Percentiles rank a stretch among this genome's conserved stretches.
Conservation (phyloP, 2,797 vertebrate genomes). For the Morus bassanus region DNA sequence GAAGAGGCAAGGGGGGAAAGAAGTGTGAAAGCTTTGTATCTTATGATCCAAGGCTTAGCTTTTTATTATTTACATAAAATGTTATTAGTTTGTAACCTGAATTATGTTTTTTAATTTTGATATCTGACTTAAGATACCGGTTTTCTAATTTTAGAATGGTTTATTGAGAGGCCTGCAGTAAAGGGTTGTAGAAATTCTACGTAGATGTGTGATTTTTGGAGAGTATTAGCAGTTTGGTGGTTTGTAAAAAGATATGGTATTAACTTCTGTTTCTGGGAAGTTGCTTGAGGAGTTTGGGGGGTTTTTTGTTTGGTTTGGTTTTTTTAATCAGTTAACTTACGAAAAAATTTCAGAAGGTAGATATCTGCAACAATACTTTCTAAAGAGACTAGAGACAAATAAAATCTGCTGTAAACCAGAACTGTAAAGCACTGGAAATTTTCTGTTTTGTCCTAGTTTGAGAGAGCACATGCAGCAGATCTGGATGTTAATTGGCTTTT, state of each 20-base stretch:
- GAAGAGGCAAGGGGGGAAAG: neutral
- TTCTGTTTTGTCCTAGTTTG: slow-evolving; percentile 31
- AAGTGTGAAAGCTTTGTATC: neutral
- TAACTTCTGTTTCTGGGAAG: neutral
- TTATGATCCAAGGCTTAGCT: neutral
- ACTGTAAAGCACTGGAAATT: neutral
- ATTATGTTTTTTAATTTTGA: neutral
- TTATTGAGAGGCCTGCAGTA: neutral
- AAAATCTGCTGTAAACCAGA: neutral
- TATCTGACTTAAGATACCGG: neutral
- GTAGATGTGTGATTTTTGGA: neutral
- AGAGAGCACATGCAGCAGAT: slow-evolving; percentile 21
- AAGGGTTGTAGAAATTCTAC: neutral
- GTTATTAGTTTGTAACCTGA: neutral
- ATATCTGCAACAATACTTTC: neutral
- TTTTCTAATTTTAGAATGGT: neutral
- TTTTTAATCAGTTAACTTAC: neutral
- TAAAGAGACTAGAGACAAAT: neutral
- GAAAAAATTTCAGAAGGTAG: neutral
- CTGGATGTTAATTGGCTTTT: slow-evolving; percentile 23
- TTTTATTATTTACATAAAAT: neutral
- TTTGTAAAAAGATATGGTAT: neutral
- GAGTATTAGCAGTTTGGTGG: neutral
- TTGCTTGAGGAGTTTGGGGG: neutral
- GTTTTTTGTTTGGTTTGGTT: neutral